Conservation (phyloP, 2,888 invertebrate genomes). For the Lasioglossum lativentre region DNA sequence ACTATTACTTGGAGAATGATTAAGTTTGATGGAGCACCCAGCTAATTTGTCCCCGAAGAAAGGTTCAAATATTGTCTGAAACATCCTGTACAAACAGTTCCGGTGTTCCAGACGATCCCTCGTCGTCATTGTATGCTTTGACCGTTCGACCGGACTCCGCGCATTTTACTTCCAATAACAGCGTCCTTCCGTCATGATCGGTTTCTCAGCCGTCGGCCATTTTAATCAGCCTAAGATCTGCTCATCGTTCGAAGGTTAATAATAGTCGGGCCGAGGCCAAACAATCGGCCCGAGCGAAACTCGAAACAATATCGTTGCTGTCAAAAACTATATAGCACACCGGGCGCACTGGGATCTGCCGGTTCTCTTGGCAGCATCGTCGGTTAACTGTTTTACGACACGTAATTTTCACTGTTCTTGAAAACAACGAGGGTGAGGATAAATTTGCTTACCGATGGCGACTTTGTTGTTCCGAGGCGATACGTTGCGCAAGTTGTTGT, state of each 20-base stretch:
- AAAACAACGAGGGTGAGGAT: background rate
- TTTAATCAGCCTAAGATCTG: conserved; percentile 13
- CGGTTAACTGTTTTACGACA: background rate
- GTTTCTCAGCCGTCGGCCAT: conserved; percentile 2
- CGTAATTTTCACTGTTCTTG: conserved; percentile 5
- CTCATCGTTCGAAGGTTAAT: conserved; percentile 3
- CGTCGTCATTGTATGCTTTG: background rate
- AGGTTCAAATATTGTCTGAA: background rate
- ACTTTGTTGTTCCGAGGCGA: background rate
- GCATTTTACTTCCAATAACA: background rate
- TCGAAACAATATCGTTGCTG: conserved; percentile 10
- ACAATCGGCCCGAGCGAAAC: background rate
- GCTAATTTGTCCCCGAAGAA: background rate
- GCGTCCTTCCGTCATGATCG: background rate
- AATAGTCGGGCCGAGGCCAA: background rate
- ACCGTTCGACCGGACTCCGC: background rate
- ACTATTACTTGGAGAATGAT: background rate
- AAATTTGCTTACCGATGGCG: background rate
- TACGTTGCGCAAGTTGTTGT: background rate
- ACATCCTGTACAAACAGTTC: background rate
- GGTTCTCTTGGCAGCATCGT: conserved; percentile 26
- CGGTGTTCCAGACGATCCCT: background rate
- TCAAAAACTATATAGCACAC: background rate
- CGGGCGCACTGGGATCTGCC: background rate
- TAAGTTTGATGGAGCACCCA: background rate